Conservation (phyloP, 2,113 vertebrate species). For the Dasyornis broadbenti region DNA sequence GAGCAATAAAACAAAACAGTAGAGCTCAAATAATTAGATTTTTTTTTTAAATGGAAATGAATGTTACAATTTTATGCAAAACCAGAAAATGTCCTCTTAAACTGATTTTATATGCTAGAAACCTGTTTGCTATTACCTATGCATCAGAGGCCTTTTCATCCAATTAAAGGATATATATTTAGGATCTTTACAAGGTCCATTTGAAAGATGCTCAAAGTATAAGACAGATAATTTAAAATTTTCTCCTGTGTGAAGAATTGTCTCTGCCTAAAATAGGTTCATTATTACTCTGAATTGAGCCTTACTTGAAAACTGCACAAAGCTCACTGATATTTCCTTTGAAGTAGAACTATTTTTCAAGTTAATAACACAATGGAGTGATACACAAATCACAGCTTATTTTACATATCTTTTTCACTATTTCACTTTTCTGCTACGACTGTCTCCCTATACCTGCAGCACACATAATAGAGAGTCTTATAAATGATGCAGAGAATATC, state of each 20-base stretch:
- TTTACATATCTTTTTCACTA: not conserved
- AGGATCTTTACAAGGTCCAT: not conserved
- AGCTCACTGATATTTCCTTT: not conserved
- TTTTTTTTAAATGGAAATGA: not conserved
- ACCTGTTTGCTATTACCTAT: not conserved
- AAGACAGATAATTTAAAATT: not conserved
- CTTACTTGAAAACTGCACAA: not conserved
- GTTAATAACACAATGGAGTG: not conserved
- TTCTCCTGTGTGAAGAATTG: not conserved
- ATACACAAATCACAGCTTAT: slow-evolving; percentile 1
- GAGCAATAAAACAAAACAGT: not conserved
- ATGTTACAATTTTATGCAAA: not conserved
- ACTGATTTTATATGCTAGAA: not conserved
- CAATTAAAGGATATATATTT: not conserved
- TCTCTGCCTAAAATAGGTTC: not conserved
- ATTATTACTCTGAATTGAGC: not conserved
- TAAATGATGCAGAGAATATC: slow-evolving; percentile 29
- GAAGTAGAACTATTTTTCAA: slow-evolving; percentile 4
- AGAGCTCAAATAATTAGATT: not conserved
- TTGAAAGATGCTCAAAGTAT: not conserved
- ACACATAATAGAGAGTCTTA: slow-evolving; percentile 2
- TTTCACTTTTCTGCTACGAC: not conserved
- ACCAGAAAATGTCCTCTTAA: not conserved
- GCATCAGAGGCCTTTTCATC: not conserved
- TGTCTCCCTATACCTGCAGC: not conserved